phyloP scores from a whole-genome alignment of 2,113 vertebrate genomes.

The Onychostruthus taczanowskii region DNA sequence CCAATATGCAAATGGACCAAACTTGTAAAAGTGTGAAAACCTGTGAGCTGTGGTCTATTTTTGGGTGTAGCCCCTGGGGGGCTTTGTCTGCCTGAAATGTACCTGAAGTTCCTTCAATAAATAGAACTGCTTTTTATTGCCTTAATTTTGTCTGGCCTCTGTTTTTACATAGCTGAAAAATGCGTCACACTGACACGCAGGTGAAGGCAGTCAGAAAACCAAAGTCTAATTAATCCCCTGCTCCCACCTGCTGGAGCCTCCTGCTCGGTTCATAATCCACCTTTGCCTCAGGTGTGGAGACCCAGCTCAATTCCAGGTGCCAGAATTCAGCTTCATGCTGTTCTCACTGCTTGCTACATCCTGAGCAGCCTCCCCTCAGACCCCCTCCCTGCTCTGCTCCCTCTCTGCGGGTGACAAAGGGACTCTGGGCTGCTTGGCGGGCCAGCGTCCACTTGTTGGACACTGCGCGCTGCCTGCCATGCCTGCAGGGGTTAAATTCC shows the following conservation, averaged over 20 bases:
- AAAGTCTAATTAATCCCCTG: background rate
- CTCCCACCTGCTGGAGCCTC: background rate
- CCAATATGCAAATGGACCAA: background rate
- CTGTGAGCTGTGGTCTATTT: accelerated
- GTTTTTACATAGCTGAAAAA: background rate
- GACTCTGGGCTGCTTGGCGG: accelerated
- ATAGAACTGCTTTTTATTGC: accelerated
- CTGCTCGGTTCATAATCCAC: background rate
- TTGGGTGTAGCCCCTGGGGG: background rate
- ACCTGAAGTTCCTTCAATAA: background rate
- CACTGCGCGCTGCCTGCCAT: background rate
- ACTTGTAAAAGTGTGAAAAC: background rate
- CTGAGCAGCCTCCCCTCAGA: background rate
- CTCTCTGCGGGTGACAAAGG: background rate
- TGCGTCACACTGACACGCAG: background rate
- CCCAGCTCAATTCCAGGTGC: background rate
- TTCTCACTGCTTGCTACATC: background rate
- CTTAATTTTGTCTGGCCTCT: background rate
- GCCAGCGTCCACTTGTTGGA: background rate
- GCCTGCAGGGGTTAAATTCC: accelerated
- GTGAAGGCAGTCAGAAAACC: background rate
- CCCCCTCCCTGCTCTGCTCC: background rate
- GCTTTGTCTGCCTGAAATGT: accelerated
- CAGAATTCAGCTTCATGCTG: background rate
- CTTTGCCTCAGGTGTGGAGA: background rate